These are phyloP conservation scores for Tiaroga cobitis DNA, from an alignment of 2,797 vertebrate species.

Conservation along the genomic window DNA sequence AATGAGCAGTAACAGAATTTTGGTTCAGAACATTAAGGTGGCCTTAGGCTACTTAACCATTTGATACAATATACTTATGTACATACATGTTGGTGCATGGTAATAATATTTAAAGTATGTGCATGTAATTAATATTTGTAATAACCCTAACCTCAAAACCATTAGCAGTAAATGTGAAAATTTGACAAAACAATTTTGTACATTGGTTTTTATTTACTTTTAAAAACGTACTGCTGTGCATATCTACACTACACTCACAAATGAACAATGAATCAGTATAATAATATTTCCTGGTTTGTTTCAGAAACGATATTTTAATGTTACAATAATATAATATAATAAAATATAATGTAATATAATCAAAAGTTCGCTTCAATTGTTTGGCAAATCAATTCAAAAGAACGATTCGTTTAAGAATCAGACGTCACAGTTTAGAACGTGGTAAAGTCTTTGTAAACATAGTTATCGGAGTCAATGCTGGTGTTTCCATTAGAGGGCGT, in stretches of 20 bases:
- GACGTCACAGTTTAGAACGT: not conserved
- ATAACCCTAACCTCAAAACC: not conserved
- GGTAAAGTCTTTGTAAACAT: not conserved
- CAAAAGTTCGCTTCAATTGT: not conserved
- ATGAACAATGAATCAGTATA: not conserved
- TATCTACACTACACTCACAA: not conserved
- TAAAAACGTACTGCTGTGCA: not conserved
- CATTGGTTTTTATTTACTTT: not conserved
- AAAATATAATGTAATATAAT: not conserved
- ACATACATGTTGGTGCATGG: not conserved
- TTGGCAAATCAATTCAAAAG: not conserved
- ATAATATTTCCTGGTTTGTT: not conserved
- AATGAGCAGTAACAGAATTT: not conserved
- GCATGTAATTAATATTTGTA: not conserved
- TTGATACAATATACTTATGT: not conserved
- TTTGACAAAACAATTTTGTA: not conserved
- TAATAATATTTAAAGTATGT: not conserved
- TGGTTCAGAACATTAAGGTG: not conserved
- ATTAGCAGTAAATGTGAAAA: not conserved
- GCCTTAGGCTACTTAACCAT: not conserved
- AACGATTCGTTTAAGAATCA: not conserved
- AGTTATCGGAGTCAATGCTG: not conserved
- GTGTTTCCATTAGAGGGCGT: slow-evolving; percentile 11
- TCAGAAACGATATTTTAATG: not conserved
- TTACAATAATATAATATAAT: not conserved